These are phyloP conservation scores for Hoplostethus mediterraneus DNA, from an alignment of 2,797 vertebrate genomes.

Conservation along the genomic window DNA sequence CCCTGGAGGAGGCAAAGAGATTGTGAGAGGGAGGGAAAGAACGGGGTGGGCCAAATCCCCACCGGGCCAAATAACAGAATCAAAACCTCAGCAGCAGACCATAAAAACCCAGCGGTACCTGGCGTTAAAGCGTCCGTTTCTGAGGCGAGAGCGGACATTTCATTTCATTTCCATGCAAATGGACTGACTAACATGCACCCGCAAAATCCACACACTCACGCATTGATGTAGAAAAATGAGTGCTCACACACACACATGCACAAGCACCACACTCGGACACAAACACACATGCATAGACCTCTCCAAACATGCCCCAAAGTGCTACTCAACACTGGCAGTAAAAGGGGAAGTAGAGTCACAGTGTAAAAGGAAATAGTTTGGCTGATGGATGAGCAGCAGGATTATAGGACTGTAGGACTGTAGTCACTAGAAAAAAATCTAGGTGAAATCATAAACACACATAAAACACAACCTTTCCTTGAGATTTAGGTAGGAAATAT, in stretches of 20 bases:
- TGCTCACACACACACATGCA: conserved; percentile 19
- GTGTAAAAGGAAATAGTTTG: conserved; percentile 42
- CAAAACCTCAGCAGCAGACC: conserved; percentile 68
- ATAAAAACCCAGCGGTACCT: conserved; percentile 68
- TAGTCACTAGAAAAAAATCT: not conserved
- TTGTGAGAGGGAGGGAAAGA: conserved; percentile 35
- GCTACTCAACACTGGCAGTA: conserved; percentile 48
- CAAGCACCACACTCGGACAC: not conserved
- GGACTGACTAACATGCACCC: conserved; percentile 40
- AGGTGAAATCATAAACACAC: conserved; percentile 18
- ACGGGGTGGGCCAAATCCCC: conserved; percentile 56
- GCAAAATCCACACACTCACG: conserved; percentile 30
- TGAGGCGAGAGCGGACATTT: conserved; percentile 60
- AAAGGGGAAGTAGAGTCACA: conserved; percentile 39
- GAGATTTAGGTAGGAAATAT: conserved; percentile 9
- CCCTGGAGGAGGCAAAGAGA: conserved; percentile 48
- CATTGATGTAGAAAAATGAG: conserved; percentile 6
- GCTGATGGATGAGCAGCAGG: conserved; percentile 42
- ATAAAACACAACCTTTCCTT: conserved; percentile 3
- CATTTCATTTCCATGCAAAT: conserved; percentile 78
- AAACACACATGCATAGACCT: conserved; percentile 15
- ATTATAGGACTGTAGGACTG: not conserved
- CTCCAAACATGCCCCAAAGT: conserved; percentile 55
- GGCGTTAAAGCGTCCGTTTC: conserved; percentile 60
- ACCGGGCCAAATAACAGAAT: conserved; percentile 68